These are phyloP conservation scores for Aleiodes sp. DNA, from an alignment of 1,140 invertebrate genomes.

Conservation along the genomic window DNA sequence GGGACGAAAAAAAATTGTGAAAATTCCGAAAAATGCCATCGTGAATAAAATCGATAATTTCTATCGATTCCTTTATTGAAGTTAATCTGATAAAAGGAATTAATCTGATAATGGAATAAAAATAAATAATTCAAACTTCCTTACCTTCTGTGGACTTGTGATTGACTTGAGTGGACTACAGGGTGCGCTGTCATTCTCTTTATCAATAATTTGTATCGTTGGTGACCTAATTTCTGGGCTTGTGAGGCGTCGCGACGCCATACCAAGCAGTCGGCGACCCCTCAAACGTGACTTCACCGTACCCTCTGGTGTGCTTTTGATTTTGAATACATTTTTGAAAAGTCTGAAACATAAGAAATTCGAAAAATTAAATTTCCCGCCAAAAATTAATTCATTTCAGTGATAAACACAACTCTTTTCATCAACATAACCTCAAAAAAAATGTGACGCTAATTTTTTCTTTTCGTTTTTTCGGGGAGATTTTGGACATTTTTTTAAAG, in stretches of 20 bases:
- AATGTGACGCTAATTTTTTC: no score
- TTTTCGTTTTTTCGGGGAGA: no score
- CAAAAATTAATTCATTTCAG: no score
- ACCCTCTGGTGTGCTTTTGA: slow-evolving; percentile 53
- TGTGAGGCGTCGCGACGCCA: slow-evolving; percentile 47
- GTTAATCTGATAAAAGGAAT: not conserved
- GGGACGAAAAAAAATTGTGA: no score
- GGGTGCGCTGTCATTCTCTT: slow-evolving; percentile 50
- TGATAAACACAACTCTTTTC: no score
- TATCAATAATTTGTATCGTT: slow-evolving; percentile 41
- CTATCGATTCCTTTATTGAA: no score
- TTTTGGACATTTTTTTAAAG: no score
- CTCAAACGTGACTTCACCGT: slow-evolving; percentile 42
- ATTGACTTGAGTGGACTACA: slow-evolving; percentile 43
- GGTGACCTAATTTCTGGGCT: slow-evolving; percentile 42
- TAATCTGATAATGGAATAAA: not conserved
- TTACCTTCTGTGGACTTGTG: slow-evolving; percentile 55
- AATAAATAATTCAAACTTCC: not conserved
- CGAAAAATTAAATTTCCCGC: no score
- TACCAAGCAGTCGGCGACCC: slow-evolving; percentile 45
- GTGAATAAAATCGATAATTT: no score
- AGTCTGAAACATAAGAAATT: slow-evolving; percentile 49
- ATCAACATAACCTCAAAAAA: no score
- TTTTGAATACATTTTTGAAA: slow-evolving; percentile 60
- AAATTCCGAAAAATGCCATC: no score